A percentile compares a stretch with the other conserved stretches of the same genome.
These are phyloP conservation scores for Actenoides lindsayi DNA, from an alignment of 2,113 vertebrate species.

Conservation along the genomic window DNA sequence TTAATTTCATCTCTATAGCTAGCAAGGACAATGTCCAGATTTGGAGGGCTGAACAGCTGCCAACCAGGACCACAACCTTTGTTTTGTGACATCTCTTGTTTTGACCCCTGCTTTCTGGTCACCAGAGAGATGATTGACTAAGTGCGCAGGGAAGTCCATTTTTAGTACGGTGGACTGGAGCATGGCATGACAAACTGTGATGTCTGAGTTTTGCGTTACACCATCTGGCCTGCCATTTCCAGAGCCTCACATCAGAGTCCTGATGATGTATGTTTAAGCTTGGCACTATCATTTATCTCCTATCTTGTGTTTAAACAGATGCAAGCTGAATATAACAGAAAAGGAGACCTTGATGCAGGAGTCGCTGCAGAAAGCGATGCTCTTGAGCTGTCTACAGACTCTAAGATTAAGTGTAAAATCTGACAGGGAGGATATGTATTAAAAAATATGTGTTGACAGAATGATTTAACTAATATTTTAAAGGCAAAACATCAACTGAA, in stretches of 20 bases:
- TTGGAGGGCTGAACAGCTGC: slow-evolving; percentile 63
- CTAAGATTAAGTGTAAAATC: slow-evolving; percentile 66
- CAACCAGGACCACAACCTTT: slow-evolving; percentile 41
- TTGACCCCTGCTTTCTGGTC: slow-evolving; percentile 57
- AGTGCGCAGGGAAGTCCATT: slow-evolving; percentile 42
- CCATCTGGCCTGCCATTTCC: slow-evolving; percentile 68
- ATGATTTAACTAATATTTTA: slow-evolving; percentile 70
- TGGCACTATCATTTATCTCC: slow-evolving; percentile 66
- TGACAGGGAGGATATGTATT: slow-evolving; percentile 69
- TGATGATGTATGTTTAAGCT: slow-evolving; percentile 69
- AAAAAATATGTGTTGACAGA: slow-evolving; percentile 72
- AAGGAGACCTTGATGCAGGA: slow-evolving; percentile 69
- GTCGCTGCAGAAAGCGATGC: slow-evolving; percentile 12
- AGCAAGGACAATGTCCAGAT: slow-evolving; percentile 2
- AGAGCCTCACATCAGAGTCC: slow-evolving; percentile 60
- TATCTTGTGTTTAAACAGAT: slow-evolving; percentile 67
- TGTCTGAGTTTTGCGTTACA: slow-evolving; percentile 37
- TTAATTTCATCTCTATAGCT: not conserved
- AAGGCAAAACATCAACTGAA: slow-evolving; percentile 65
- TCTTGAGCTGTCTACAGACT: slow-evolving; percentile 63
- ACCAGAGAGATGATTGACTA: slow-evolving; percentile 44
- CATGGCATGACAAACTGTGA: slow-evolving; percentile 61
- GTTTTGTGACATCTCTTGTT: slow-evolving; percentile 20
- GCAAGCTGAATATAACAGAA: slow-evolving; percentile 60
- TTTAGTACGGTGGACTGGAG: slow-evolving; percentile 40